phyloP scores from a whole-genome alignment of 1,140 invertebrate species.

The Anagrus nilaparvatae region DNA sequence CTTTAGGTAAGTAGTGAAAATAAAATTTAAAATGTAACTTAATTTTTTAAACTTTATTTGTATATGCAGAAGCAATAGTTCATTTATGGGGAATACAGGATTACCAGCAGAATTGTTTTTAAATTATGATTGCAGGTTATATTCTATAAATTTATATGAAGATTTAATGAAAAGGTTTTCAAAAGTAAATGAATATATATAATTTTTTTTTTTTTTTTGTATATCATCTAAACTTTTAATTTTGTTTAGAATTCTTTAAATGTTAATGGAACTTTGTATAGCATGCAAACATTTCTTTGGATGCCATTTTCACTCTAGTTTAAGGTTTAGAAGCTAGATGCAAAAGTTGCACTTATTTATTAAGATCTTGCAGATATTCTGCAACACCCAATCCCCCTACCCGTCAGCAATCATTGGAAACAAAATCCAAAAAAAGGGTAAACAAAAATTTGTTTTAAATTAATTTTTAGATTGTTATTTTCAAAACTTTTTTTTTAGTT shows the following conservation, averaged over 20 bases:
- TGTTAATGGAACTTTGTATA: conserved; percentile 68
- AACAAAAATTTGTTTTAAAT: too few relatives aligned
- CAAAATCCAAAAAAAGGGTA: conserved; percentile 77
- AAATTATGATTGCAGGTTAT: conserved; percentile 98
- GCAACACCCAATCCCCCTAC: conserved; percentile 51
- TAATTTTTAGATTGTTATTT: too few relatives aligned
- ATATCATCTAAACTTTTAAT: too few relatives aligned
- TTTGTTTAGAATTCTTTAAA: conserved; percentile 72
- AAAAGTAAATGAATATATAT: conserved; percentile 52
- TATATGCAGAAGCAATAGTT: conserved; percentile 63
- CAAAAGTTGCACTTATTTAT: conserved; percentile 45
- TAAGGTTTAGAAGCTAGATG: conserved; percentile 83
- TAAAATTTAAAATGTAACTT: too few relatives aligned
- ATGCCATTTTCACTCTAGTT: conserved; percentile 87
- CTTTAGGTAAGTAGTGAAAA: conserved; percentile 63
- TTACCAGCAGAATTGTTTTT: conserved; percentile 91
- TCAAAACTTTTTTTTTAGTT: too few relatives aligned
- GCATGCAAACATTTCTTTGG: conserved; percentile 84
- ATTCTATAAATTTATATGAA: conserved; percentile 93
- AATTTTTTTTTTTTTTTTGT: neutral
- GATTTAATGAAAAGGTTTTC: conserved; percentile 91
- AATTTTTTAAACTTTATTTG: too few relatives aligned
- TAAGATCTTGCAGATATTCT: conserved; percentile 39
- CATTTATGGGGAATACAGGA: conserved; percentile 87
- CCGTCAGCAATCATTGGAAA: conserved; percentile 58